Evolutionary conservation across 2,797 vertebrate genomes (phyloP).

Genomic region (Muraenolepis orangiensis): DNA sequence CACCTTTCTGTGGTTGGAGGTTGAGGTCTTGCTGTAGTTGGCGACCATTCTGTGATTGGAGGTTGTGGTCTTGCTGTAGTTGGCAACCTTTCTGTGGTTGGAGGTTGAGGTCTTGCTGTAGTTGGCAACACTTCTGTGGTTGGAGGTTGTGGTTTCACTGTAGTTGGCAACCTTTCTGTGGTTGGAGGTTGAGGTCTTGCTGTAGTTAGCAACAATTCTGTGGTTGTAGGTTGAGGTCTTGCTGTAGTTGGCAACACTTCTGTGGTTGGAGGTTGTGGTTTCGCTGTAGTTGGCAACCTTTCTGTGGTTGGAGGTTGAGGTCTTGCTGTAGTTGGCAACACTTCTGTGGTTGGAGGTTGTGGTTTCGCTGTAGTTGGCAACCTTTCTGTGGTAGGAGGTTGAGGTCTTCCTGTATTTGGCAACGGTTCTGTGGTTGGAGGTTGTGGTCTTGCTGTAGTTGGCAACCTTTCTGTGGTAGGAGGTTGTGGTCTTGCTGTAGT

Average conservation of each 20-base stretch:
- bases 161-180: conserved; percentile 1
- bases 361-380: conserved; percentile 8
- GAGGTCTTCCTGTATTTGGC: not conserved
- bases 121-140: not conserved
- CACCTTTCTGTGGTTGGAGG: not conserved
- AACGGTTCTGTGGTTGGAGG: not conserved
- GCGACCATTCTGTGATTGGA: not conserved
- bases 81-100: not conserved
- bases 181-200: conserved; percentile 8
- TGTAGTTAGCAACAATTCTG: conserved; percentile 2
- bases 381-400: conserved; percentile 10
- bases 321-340: not conserved
- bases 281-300: not conserved
- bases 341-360: conserved; percentile 1
- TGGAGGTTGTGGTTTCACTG: not conserved
- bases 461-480: conserved; percentile 2
- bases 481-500: conserved; percentile 10
- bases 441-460: conserved; percentile 8
- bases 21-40: not conserved
- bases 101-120: conserved; percentile 5
- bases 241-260: not conserved
- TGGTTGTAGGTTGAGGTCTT: conserved; percentile 6
- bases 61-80: not conserved
- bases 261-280: conserved; percentile 14
- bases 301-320: not conserved